Evolutionary conservation across 2,888 invertebrate genomes (phyloP), one percentile per base, ranked within the genome.

Genomic region (Lasius platythorax): DNA sequence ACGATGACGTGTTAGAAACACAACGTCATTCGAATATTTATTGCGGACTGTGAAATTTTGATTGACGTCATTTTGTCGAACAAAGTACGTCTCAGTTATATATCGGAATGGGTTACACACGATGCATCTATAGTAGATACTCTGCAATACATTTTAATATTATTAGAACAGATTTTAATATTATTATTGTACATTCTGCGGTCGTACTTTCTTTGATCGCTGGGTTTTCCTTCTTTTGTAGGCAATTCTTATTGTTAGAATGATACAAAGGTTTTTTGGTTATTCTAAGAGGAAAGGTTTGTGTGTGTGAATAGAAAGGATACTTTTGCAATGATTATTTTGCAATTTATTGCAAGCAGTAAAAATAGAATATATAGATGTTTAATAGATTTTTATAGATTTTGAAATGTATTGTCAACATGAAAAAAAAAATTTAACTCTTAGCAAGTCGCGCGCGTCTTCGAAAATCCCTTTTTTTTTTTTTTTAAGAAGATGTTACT

Each of bases 11-110:
- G 9, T 61, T 61, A 12, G 1, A 18, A 23, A 12, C 1, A 37
- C 15, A n/a, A 33, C 28, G 73, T 73, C 73, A 28, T 72, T 68
- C 23, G 23, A 70, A 58, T 18, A 43, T 68, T 50, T 30, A 56
- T 50, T 50, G 6, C 0, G 18, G 15, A 18, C 15, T n/a, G 12
- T 4, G 5, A 40, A 30, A 11, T 37, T 64, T 67, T 23, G 15
- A 53, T 23, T 43, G 56, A 68, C 43, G 43, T 58, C 46, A 37
- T 63, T 72, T 43, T 12, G 12, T 12, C n/a, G 18, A 72, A 43
- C 30, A 8, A 18, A 50, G 50, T 8, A 43, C 78, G 53, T 78
- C 61, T 43, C 8, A 30, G 15, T 28, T 76, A 8, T 30, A 8
- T 30, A 2, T 78, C 33, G 11, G 15, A 72, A 72, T 61, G 23